These are phyloP conservation scores for Xestia sexstrigata DNA, from an alignment of 2,888 invertebrate species.

Conservation along the genomic window DNA sequence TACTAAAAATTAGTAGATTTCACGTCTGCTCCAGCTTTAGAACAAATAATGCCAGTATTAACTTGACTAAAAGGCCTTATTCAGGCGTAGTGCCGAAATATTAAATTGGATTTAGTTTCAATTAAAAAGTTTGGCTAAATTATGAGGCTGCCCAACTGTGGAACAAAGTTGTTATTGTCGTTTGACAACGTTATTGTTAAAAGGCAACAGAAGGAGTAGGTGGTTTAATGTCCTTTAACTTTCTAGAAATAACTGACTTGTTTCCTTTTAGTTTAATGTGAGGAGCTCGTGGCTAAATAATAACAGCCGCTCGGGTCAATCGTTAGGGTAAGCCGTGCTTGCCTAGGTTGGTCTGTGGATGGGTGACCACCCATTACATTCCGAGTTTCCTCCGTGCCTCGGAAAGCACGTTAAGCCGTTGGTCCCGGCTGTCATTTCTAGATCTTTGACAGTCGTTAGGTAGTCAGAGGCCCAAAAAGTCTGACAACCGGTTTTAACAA, in stretches of 20 bases:
- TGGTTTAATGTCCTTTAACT: not conserved
- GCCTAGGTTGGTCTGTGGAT: no score
- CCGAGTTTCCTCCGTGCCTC: no score
- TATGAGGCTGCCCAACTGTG: not conserved
- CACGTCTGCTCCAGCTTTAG: constrained; percentile 4
- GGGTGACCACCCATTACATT: no score
- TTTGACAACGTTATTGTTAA: not conserved
- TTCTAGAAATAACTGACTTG: not conserved
- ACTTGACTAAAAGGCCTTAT: not conserved
- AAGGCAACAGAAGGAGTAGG: not conserved
- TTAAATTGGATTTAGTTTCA: constrained; percentile 24
- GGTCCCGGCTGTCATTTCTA: no score
- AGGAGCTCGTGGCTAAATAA: no score
- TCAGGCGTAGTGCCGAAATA: constrained; percentile 3
- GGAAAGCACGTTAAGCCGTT: no score
- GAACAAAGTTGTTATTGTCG: not conserved
- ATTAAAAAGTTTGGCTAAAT: constrained; percentile 15
- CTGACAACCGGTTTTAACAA: no score
- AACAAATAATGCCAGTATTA: constrained; percentile 4
- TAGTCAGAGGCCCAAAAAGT: no score
- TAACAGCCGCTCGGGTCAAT: no score
- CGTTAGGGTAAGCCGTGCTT: no score
- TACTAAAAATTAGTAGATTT: constrained; percentile 34
- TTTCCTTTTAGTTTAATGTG: no score
- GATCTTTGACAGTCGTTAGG: no score